Evolutionary conservation across 2,888 invertebrate genomes (phyloP).

Genomic region (Tetragnatha montana): DNA sequence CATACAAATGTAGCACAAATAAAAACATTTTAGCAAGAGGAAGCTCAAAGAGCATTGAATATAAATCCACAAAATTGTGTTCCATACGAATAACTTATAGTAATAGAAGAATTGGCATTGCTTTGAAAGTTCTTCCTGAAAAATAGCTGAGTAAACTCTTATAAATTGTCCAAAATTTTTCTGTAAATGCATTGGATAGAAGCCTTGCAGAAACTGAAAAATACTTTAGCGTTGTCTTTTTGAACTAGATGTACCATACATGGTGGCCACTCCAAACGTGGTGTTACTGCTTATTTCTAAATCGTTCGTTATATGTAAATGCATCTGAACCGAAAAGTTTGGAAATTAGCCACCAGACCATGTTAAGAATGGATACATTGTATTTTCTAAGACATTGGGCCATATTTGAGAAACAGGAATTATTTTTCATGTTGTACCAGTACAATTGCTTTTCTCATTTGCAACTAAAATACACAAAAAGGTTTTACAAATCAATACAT

Average conservation of each 20-base stretch:
- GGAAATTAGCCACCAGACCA: no score
- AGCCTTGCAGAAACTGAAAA: background rate
- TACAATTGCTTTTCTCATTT: no score
- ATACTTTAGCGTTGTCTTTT: no score
- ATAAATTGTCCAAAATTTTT: background rate
- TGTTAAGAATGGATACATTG: no score
- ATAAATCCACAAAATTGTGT: slow-evolving; percentile 41
- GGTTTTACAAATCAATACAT: background rate
- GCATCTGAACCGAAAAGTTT: no score
- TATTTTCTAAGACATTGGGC: no score
- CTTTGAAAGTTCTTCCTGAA: slow-evolving; percentile 14
- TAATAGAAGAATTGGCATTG: background rate
- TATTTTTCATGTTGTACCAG: no score
- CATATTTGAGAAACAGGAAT: no score
- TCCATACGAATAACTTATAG: background rate
- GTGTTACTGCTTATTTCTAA: no score
- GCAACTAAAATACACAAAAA: background rate
- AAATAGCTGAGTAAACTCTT: slow-evolving; percentile 8
- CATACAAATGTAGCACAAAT: slow-evolving; percentile 51
- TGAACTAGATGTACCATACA: no score
- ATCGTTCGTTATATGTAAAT: no score
- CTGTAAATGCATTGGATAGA: background rate
- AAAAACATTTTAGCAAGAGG: slow-evolving; percentile 43
- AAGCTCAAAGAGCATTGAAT: slow-evolving; percentile 32
- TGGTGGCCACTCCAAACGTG: no score